These are phyloP conservation scores for Acleris emargana DNA, from an alignment of 2,888 invertebrate genomes.

Conservation along the genomic window DNA sequence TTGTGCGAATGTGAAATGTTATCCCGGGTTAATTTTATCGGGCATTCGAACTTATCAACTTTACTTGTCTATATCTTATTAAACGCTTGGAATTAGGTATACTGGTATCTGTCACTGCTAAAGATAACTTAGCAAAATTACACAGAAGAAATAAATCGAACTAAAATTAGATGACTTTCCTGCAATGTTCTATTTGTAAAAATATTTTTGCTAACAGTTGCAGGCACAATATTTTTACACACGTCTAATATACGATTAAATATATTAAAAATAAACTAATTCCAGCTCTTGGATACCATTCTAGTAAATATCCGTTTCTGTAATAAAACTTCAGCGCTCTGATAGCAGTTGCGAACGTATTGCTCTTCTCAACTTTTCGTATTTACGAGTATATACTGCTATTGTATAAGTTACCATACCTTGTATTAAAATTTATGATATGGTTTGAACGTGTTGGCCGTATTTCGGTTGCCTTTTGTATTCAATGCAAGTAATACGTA, in stretches of 20 bases:
- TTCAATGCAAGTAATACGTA: constrained; percentile 31
- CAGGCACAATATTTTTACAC: too few relatives aligned
- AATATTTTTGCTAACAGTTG: too few relatives aligned
- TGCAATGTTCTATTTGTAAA: too few relatives aligned
- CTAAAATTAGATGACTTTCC: too few relatives aligned
- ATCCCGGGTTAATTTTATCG: too few relatives aligned
- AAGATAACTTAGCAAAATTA: too few relatives aligned
- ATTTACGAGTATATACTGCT: constrained; percentile 45
- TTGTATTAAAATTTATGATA: constrained; percentile 31
- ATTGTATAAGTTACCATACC: constrained; percentile 47
- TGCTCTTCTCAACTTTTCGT: constrained; percentile 50
- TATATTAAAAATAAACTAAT: background rate
- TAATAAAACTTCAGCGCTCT: constrained; percentile 45
- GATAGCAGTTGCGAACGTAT: constrained; percentile 45
- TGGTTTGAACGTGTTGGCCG: constrained; percentile 27
- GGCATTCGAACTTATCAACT: too few relatives aligned
- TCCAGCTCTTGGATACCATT: constrained; percentile 10
- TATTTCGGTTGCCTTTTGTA: constrained; percentile 30
- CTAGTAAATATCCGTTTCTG: constrained; percentile 17
- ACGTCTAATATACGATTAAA: background rate
- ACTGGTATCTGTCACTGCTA: too few relatives aligned
- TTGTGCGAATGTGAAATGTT: too few relatives aligned
- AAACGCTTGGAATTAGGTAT: too few relatives aligned
- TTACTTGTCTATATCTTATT: too few relatives aligned
- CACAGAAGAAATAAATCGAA: too few relatives aligned